Percentiles rank a stretch among this genome's conserved stretches.
phyloP scores from a whole-genome alignment of 2,888 invertebrate genomes.

The Archips xylosteana region DNA sequence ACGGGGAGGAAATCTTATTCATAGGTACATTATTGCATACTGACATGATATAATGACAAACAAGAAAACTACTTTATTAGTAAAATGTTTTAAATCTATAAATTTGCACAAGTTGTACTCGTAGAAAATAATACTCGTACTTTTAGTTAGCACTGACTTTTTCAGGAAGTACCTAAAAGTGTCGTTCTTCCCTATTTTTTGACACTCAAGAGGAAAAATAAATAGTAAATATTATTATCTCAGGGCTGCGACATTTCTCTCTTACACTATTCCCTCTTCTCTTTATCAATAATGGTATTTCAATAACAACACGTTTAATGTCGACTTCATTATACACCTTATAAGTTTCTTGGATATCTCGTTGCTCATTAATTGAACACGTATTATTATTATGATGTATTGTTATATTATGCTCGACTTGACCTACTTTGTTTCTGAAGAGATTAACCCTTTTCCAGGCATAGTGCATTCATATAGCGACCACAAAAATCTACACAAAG shows the following conservation, averaged over 20 bases:
- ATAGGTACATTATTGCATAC: too few relatives aligned
- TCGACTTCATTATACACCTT: slow-evolving; percentile 15
- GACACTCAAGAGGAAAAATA: not conserved
- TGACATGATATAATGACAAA: too few relatives aligned
- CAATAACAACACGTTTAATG: slow-evolving; percentile 8
- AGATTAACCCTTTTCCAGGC: not conserved
- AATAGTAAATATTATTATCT: not conserved
- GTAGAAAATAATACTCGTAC: too few relatives aligned
- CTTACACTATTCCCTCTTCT: not conserved
- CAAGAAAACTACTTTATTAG: too few relatives aligned
- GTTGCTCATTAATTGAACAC: slow-evolving; percentile 22
- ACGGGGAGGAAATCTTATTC: too few relatives aligned
- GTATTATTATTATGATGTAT: slow-evolving; percentile 20
- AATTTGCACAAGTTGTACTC: too few relatives aligned
- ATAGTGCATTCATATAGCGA: too few relatives aligned
- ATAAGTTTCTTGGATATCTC: slow-evolving; percentile 15
- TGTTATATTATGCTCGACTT: slow-evolving; percentile 12
- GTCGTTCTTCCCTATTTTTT: not conserved
- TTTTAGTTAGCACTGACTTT: not conserved
- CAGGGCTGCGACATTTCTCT: not conserved
- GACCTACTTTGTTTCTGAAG: slow-evolving; percentile 12
- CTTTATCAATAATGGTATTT: slow-evolving; percentile 28
- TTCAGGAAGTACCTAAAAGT: not conserved
- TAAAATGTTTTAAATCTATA: too few relatives aligned
- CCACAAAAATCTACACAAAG: too few relatives aligned